These are phyloP conservation scores for Ptyas mucosa DNA, from an alignment of 2,113 vertebrate species.

Conservation along the genomic window DNA sequence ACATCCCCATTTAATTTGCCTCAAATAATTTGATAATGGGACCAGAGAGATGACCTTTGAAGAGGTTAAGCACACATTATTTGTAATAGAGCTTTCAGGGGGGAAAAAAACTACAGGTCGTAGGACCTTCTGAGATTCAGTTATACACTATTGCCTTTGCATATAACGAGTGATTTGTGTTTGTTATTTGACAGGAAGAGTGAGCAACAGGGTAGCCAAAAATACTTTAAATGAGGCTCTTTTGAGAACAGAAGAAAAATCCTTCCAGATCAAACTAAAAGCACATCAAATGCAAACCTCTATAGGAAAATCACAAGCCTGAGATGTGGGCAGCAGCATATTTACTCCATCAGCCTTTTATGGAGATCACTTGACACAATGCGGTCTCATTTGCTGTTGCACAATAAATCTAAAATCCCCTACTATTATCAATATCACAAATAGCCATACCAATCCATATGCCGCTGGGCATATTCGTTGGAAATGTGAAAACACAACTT, in stretches of 20 bases:
- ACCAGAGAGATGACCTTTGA: slow-evolving; percentile 31
- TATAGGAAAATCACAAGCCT: background rate
- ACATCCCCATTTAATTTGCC: slow-evolving; percentile 31
- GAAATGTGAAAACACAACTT: background rate
- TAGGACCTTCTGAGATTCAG: background rate
- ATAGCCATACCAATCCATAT: background rate
- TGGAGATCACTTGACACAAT: background rate
- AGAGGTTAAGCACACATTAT: slow-evolving; percentile 32
- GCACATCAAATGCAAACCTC: background rate
- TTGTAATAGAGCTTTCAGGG: background rate
- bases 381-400: background rate
- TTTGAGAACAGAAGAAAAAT: background rate
- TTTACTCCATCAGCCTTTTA: background rate
- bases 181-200: background rate
- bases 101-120: background rate
- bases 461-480: background rate
- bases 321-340: background rate
- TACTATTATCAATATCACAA: background rate
- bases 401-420: background rate
- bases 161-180: background rate
- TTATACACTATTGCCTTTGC: background rate
- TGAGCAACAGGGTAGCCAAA: background rate
- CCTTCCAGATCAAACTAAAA: background rate
- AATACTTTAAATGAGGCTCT: background rate
- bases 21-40: slow-evolving; percentile 35